phyloP scores from a whole-genome alignment of 2,113 vertebrate species.

The Lanius ludovicianus region DNA sequence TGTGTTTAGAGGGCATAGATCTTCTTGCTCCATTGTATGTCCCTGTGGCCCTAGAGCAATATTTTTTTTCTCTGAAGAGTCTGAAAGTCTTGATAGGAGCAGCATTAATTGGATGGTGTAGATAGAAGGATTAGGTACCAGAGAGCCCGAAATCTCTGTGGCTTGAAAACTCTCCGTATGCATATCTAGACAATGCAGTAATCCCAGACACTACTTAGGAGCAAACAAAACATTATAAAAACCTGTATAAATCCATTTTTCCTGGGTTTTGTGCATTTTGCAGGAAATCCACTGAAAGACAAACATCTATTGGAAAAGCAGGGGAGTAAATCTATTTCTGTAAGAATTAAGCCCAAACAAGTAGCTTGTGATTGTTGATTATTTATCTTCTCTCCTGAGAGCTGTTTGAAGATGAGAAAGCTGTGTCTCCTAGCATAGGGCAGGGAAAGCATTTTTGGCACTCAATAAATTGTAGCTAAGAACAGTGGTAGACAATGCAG shows the following conservation, averaged over 20 bases:
- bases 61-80: not conserved
- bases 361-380: not conserved
- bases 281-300: not conserved
- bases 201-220: not conserved
- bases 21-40: not conserved
- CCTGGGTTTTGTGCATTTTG: not conserved
- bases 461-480: not conserved
- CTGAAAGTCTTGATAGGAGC: not conserved
- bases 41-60: not conserved
- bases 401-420: not conserved
- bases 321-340: not conserved
- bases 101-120: not conserved
- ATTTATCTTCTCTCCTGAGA: not conserved
- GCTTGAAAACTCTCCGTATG: not conserved
- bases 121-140: not conserved
- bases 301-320: not conserved
- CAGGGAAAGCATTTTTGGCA: not conserved
- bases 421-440: not conserved
- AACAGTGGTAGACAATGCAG: not conserved
- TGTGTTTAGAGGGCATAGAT: not conserved
- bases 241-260: not conserved
- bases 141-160: not conserved
- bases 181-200: conserved; percentile 6
- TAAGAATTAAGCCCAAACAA: not conserved
- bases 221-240: not conserved